phyloP scores from a whole-genome alignment of 2,888 invertebrate genomes.

The Tuberolachnus salignus region DNA sequence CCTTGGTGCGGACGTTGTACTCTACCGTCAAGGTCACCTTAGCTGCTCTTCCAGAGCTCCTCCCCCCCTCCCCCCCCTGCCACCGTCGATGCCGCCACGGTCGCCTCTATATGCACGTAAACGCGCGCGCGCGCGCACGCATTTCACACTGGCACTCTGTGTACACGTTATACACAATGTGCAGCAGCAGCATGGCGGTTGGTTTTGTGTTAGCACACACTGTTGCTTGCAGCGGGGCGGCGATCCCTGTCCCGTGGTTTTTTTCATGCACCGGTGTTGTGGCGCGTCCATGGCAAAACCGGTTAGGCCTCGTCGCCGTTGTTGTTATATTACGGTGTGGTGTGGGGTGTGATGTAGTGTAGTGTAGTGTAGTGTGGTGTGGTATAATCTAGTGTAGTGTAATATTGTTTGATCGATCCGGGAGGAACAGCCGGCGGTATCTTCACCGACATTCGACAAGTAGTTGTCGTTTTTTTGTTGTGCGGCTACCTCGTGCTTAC shows the following conservation, averaged over 20 bases:
- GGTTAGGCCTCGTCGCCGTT: constrained; percentile 3
- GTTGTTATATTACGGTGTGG: background rate
- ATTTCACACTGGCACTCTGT: background rate
- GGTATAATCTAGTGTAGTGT: too few species aligned
- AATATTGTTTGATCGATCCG: background rate
- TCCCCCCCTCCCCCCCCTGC: constrained; percentile 63
- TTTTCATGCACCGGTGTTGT: background rate
- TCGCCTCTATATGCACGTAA: background rate
- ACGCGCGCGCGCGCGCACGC: background rate
- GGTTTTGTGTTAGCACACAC: too few species aligned
- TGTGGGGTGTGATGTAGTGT: too few species aligned
- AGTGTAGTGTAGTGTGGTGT: too few species aligned
- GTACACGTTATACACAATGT: background rate
- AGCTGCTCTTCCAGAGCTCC: constrained; percentile 30
- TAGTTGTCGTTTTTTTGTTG: background rate
- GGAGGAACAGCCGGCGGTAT: too few species aligned
- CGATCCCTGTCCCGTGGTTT: constrained; percentile 7
- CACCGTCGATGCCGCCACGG: background rate
- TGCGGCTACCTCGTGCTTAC: too few species aligned
- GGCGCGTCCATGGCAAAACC: background rate
- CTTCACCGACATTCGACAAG: background rate
- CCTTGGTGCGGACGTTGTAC: constrained; percentile 54
- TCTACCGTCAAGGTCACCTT: constrained; percentile 51
- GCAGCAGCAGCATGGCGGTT: background rate
- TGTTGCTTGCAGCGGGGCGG: background rate